Conservation (phyloP, 2,888 invertebrate species). For the Eupelmus urozonus region DNA sequence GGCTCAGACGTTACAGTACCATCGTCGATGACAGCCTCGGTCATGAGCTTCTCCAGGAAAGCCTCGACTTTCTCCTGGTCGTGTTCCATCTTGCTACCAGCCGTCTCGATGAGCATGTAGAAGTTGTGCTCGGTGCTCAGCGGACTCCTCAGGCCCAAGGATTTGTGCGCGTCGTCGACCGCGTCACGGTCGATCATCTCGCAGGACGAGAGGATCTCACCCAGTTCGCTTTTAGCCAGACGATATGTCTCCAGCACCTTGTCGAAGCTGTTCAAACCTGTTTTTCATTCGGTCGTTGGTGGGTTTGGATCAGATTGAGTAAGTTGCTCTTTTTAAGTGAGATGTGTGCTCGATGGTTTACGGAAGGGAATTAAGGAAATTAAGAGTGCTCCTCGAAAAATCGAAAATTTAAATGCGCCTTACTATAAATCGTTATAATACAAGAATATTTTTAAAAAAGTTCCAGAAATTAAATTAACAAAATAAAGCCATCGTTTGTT, state of each 20-base stretch:
- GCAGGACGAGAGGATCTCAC: constrained; percentile 96
- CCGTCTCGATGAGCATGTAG: constrained; percentile 92
- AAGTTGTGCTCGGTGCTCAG: constrained; percentile 81
- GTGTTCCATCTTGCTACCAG: constrained; percentile 90
- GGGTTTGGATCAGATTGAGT: no score
- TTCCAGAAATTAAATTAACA: no score
- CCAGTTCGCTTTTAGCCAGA: constrained; percentile 86
- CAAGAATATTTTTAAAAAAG: no score
- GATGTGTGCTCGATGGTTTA: no score
- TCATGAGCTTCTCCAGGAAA: constrained; percentile 88
- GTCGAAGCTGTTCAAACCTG: constrained; percentile 88
- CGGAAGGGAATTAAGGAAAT: no score
- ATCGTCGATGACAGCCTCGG: constrained; percentile 85
- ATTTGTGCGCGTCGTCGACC: constrained; percentile 82
- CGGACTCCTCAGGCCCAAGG: constrained; percentile 81
- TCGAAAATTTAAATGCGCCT: no score
- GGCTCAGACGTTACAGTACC: constrained; percentile 93
- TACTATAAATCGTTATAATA: no score
- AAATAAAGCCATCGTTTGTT: no score
- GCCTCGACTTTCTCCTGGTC: constrained; percentile 91
- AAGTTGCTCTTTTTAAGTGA: no score
- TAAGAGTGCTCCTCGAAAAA: no score
- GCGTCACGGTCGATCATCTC: constrained; percentile 93
- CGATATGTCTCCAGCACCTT: constrained; percentile 87
- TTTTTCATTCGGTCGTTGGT: no score